A percentile compares a stretch with the other conserved stretches of the same genome.
These are phyloP conservation scores for Halocynthia roretzi DNA, from an alignment of 23 tunicate genomes.

Conservation along the genomic window DNA sequence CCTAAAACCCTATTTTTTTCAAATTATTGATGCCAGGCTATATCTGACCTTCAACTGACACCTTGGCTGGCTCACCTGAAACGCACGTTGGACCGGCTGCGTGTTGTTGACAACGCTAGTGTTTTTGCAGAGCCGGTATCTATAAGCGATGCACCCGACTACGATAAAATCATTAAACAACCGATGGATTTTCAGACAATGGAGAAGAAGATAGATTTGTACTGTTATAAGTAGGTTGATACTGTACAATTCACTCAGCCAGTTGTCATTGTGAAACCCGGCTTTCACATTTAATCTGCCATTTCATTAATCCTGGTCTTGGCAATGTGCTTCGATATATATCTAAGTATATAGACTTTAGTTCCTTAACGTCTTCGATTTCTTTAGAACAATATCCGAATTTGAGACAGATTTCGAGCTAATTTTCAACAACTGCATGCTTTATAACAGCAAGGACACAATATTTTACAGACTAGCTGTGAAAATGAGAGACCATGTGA, in stretches of 20 bases:
- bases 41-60: constrained; percentile 39
- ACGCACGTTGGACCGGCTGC: constrained; percentile 42
- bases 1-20: background rate
- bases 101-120: constrained; percentile 48
- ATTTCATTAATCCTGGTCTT: background rate
- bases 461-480: constrained; percentile 72
- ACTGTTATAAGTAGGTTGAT: constrained; percentile 42
- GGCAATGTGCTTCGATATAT: background rate
- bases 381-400: constrained; percentile 46
- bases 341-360: too few relatives aligned
- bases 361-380: background rate
- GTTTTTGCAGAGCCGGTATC: constrained; percentile 77
- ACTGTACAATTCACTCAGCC: background rate
- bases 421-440: constrained; percentile 73
- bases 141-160: constrained; percentile 78
- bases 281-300: background rate
- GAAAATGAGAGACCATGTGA: constrained; percentile 65
- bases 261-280: background rate
- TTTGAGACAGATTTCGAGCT: constrained; percentile 85
- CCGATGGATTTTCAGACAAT: constrained; percentile 96
- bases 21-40: constrained; percentile 32
- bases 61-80: constrained; percentile 47
- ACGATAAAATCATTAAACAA: constrained; percentile 52
- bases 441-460: constrained; percentile 69
- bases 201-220: constrained; percentile 46